These are phyloP conservation scores for Xestobium rufovillosum DNA, from an alignment of 2,888 invertebrate genomes.

Conservation along the genomic window DNA sequence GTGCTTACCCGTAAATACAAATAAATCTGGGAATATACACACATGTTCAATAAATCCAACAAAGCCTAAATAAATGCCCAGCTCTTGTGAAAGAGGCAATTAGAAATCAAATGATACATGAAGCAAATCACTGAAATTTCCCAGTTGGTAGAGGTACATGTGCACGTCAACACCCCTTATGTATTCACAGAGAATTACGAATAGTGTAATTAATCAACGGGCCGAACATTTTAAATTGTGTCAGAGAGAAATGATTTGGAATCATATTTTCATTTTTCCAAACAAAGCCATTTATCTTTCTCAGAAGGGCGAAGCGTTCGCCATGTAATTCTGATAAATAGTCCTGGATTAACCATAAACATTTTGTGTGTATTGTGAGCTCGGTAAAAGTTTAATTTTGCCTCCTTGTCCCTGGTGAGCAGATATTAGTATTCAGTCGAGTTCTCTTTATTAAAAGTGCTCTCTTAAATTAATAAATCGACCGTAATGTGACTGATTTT, in stretches of 20 bases:
- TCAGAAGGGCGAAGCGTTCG: conserved; percentile 25
- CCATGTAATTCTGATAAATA: conserved; percentile 30
- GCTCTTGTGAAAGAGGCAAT: neutral
- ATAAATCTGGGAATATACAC: too few relatives aligned
- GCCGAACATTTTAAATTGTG: conserved; percentile 35
- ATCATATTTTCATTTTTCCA: conserved; percentile 38
- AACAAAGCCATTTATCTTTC: conserved; percentile 35
- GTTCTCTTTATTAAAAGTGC: too few relatives aligned
- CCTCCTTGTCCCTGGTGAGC: too few relatives aligned
- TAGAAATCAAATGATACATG: neutral
- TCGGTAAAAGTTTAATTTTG: too few relatives aligned
- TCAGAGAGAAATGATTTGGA: conserved; percentile 36
- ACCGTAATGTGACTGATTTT: too few relatives aligned
- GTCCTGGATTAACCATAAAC: conserved; percentile 23
- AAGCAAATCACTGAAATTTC: conserved; percentile 3
- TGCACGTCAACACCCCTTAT: conserved; percentile 20
- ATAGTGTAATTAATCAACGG: conserved; percentile 27
- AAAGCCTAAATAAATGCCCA: too few relatives aligned
- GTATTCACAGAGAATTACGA: conserved; percentile 27
- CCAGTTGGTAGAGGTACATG: conserved; percentile 13
- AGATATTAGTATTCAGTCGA: too few relatives aligned
- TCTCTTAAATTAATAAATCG: too few relatives aligned
- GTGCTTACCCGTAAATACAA: too few relatives aligned
- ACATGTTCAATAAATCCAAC: too few relatives aligned
- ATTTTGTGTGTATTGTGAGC: conserved; percentile 7